These are phyloP conservation scores for Lepidonotus clava DNA, from an alignment of 2,888 invertebrate genomes.

Conservation along the genomic window DNA sequence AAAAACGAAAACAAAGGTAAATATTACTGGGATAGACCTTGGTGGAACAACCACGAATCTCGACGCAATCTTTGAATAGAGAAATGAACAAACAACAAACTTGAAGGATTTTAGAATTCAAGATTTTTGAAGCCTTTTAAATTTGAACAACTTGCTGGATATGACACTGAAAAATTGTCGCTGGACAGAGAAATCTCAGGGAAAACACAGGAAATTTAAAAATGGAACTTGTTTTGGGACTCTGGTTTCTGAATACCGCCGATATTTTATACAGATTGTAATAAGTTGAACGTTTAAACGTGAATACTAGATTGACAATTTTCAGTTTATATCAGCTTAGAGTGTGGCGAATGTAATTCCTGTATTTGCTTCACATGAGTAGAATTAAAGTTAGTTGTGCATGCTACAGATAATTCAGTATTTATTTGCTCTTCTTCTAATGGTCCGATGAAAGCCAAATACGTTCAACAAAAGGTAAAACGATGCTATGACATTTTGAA, in stretches of 20 bases:
- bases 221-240: too few relatives aligned
- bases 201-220: too few relatives aligned
- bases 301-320: too few relatives aligned
- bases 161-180: too few relatives aligned
- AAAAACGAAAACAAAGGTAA: conserved; percentile 89
- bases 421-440: neutral
- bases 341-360: neutral
- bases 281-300: too few relatives aligned
- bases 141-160: neutral
- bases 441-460: neutral
- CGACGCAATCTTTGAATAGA: neutral
- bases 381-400: neutral
- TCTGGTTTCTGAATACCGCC: too few relatives aligned
- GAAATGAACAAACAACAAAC: neutral
- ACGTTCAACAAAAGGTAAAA: neutral
- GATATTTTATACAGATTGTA: too few relatives aligned
- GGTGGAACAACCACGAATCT: neutral
- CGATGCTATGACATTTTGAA: neutral
- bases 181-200: too few relatives aligned
- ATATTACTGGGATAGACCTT: too few relatives aligned
- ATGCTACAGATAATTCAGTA: neutral
- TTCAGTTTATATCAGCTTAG: too few relatives aligned
- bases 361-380: neutral
- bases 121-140: neutral
- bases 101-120: neutral